These are phyloP conservation scores for Apotomis betuletana DNA, from an alignment of 2,888 invertebrate species.

Conservation along the genomic window DNA sequence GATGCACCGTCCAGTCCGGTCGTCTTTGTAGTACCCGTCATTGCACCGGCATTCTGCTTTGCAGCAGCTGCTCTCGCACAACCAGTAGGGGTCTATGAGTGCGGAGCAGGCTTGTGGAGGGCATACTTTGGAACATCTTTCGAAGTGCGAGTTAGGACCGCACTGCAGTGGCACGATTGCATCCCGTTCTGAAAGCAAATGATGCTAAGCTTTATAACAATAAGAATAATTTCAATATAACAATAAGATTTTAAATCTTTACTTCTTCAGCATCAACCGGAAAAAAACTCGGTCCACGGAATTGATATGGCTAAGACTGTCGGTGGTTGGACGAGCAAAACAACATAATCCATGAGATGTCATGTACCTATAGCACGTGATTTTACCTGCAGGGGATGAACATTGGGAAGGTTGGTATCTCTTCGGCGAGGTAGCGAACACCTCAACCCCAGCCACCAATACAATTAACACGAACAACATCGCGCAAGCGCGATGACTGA, in stretches of 20 bases:
- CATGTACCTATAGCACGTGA: too few relatives aligned
- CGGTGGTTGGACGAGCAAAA: too few relatives aligned
- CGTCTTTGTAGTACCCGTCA: constrained; percentile 22
- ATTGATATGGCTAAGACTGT: too few relatives aligned
- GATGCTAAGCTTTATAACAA: background rate
- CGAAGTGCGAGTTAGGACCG: constrained; percentile 45
- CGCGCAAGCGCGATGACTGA: constrained; percentile 26
- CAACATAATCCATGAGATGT: too few relatives aligned
- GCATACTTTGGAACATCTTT: constrained; percentile 19
- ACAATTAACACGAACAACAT: constrained; percentile 19
- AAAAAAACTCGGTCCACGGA: too few relatives aligned
- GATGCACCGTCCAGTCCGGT: constrained; percentile 21
- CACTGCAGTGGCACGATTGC: background rate
- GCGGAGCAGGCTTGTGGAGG: constrained; percentile 22
- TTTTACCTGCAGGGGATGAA: constrained; percentile 16
- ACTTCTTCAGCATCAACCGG: too few relatives aligned
- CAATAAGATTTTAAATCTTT: too few relatives aligned
- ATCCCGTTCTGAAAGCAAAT: constrained; percentile 14
- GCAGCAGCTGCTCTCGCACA: constrained; percentile 6
- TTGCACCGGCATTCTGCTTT: constrained; percentile 31
- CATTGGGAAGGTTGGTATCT: background rate
- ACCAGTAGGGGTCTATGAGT: constrained; percentile 10
- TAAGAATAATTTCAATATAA: too few relatives aligned
- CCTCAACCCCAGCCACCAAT: constrained; percentile 14
- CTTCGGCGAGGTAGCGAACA: constrained; percentile 14